Conservation (phyloP, 2,797 vertebrate genomes). For the Oreochromis grahami region DNA sequence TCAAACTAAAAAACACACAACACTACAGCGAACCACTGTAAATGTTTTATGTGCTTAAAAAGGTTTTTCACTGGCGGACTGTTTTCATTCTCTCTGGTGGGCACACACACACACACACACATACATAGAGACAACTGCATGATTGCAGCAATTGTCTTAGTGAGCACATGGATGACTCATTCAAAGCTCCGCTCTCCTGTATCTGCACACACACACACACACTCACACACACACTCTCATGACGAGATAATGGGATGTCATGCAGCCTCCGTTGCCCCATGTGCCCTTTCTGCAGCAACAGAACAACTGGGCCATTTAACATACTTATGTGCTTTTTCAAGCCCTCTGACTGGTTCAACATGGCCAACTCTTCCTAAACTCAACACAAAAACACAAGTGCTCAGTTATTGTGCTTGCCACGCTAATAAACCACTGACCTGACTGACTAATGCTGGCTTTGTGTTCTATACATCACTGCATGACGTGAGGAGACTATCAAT, state of each 20-base stretch:
- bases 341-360: not conserved
- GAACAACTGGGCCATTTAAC: not conserved
- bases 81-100: not conserved
- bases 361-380: not conserved
- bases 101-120: fast-evolving
- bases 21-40: not conserved
- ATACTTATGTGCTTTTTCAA: not conserved
- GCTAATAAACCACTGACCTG: not conserved
- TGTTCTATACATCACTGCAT: not conserved
- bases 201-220: fast-evolving
- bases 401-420: not conserved
- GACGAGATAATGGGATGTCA: not conserved
- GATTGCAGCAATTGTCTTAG: not conserved
- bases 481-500: slow-evolving; percentile 52
- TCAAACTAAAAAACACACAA: not conserved
- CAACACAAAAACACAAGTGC: not conserved
- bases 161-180: not conserved
- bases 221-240: not conserved
- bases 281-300: not conserved
- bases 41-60: not conserved
- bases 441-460: not conserved
- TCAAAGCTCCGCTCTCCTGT: not conserved
- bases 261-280: not conserved
- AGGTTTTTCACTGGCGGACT: not conserved
- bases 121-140: not conserved